Percentiles rank a stretch among this genome's conserved stretches.
These are phyloP conservation scores for Pseudolaguvia tuberculata DNA, from an alignment of 2,113 vertebrate species.

Conservation along the genomic window DNA sequence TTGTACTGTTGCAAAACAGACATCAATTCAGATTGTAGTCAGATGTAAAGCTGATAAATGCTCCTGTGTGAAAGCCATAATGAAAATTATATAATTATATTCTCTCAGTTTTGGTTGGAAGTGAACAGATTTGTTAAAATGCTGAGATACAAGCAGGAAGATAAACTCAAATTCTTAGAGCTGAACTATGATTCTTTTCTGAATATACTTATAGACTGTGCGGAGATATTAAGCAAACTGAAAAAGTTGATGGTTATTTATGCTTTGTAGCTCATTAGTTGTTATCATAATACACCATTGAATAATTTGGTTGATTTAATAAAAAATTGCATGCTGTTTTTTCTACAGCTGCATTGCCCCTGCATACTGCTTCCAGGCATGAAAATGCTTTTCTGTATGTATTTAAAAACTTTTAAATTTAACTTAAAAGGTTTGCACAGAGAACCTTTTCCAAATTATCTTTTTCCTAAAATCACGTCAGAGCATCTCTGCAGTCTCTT, in stretches of 20 bases:
- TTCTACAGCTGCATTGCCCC: conserved; percentile 8
- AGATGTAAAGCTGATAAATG: background rate
- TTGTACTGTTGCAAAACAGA: background rate
- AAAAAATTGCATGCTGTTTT: background rate
- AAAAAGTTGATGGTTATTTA: background rate
- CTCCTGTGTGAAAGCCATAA: background rate
- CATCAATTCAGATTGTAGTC: background rate
- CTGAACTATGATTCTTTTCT: too few relatives aligned
- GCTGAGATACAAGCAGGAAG: background rate
- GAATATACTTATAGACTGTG: too few relatives aligned
- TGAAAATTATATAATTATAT: background rate
- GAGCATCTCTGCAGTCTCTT: background rate
- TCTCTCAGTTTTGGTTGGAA: background rate
- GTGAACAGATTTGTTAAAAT: background rate
- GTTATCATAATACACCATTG: background rate
- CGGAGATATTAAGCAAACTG: background rate
- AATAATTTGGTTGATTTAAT: background rate
- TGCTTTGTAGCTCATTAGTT: background rate
- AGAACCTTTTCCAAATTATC: background rate
- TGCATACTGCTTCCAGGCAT: background rate
- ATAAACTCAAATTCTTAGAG: background rate
- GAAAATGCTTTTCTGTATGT: conserved; percentile 3
- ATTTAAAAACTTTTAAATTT: background rate
- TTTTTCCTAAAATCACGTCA: background rate
- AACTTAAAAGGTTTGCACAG: conserved; percentile 1